phyloP scores from a whole-genome alignment of 1,140 invertebrate genomes.

The Spodoptera litura region DNA sequence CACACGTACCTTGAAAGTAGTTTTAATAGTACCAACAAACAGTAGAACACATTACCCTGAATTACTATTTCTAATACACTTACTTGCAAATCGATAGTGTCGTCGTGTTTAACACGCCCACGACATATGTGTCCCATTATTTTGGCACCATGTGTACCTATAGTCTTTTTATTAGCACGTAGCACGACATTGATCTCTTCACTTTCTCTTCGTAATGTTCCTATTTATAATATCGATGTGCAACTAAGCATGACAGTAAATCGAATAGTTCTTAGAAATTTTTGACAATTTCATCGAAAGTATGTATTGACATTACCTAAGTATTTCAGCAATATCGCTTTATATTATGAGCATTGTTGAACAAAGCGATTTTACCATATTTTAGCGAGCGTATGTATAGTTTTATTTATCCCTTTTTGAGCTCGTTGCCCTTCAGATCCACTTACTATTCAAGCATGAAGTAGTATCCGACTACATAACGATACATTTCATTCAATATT shows the following conservation, averaged over 20 bases:
- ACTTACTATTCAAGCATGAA: slow-evolving; percentile 25
- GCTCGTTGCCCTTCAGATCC: slow-evolving; percentile 5
- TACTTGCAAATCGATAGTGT: slow-evolving; percentile 57
- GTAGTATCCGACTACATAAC: slow-evolving; percentile 26
- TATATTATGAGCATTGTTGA: background rate
- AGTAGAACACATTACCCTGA: slow-evolving; percentile 46
- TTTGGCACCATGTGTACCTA: slow-evolving; percentile 31
- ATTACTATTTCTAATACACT: slow-evolving; percentile 54
- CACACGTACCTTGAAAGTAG: slow-evolving; percentile 41
- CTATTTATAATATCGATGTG: slow-evolving; percentile 9
- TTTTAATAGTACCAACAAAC: slow-evolving; percentile 43
- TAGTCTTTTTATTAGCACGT: slow-evolving; percentile 11
- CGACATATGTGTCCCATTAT: slow-evolving; percentile 20
- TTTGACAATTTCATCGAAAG: background rate
- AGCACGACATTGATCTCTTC: background rate
- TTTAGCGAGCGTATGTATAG: slow-evolving; percentile 3
- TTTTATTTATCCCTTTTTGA: slow-evolving; percentile 11
- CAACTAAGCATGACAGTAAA: background rate
- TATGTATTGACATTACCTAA: background rate
- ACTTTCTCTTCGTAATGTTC: background rate
- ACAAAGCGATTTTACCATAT: slow-evolving; percentile 9
- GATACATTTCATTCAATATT: slow-evolving; percentile 36
- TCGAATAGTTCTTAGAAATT: slow-evolving; percentile 14
- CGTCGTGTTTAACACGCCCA: slow-evolving; percentile 13
- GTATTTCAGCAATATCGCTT: background rate